Conservation (phyloP, 1,140 invertebrate species). For the Calliphora vicina region DNA sequence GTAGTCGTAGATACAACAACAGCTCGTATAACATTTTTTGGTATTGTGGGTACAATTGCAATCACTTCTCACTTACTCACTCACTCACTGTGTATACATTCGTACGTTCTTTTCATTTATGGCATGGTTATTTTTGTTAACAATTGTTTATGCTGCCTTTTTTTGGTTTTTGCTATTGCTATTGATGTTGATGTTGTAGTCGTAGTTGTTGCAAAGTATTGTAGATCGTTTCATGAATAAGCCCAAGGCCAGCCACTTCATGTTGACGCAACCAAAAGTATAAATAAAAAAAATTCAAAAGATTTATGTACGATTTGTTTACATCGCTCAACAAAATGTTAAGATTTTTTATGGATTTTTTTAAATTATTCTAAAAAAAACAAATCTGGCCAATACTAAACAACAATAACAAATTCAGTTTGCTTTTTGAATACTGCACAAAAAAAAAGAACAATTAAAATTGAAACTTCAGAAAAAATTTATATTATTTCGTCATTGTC, state of each 20-base stretch:
- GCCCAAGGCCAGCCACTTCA: slow-evolving; percentile 31
- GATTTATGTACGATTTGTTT: slow-evolving; percentile 33
- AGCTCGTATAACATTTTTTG: background rate
- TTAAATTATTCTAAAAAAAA: background rate
- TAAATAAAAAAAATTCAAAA: slow-evolving; percentile 10
- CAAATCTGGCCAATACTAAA: background rate
- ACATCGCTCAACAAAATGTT: slow-evolving; percentile 34
- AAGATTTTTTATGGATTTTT: slow-evolving; percentile 7
- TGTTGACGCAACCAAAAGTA: slow-evolving; percentile 29
- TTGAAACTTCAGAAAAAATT: slow-evolving; percentile 16
- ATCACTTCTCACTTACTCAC: slow-evolving; percentile 23
- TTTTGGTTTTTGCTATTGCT: background rate
- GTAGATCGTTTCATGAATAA: slow-evolving; percentile 33
- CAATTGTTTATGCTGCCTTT: background rate
- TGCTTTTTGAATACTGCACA: background rate
- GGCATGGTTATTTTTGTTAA: slow-evolving; percentile 10
- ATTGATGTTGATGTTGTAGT: background rate
- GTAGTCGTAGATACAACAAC: background rate
- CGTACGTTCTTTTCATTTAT: background rate
- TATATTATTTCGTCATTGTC: background rate
- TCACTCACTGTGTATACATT: background rate
- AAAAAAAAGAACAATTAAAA: slow-evolving; percentile 24
- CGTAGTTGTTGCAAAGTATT: background rate
- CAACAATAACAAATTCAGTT: background rate
- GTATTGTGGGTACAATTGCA: slow-evolving; percentile 26